Evolutionary conservation across 2,888 invertebrate species (phyloP).

Genomic region (Girardia tigrina): DNA sequence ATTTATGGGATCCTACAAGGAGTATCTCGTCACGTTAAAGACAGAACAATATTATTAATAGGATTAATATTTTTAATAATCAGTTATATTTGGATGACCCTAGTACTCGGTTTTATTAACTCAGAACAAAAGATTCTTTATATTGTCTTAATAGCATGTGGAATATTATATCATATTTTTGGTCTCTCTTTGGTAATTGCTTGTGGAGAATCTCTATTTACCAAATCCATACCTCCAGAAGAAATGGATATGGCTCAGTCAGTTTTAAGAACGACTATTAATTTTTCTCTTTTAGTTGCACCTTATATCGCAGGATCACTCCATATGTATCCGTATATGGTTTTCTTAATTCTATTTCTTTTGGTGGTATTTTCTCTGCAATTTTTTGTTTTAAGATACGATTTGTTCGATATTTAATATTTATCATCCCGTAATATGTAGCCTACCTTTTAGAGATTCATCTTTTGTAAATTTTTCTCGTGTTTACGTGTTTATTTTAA

Average conservation of each 20-base stretch:
- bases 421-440: no score
- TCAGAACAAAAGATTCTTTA: not conserved
- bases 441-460: no score
- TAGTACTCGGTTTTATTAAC: slow-evolving; percentile 28
- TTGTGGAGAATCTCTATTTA: slow-evolving; percentile 34
- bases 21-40: slow-evolving; percentile 30
- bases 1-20: slow-evolving; percentile 28
- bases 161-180: slow-evolving; percentile 27
- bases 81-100: slow-evolving; percentile 4
- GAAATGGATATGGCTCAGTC: slow-evolving; percentile 33
- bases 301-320: slow-evolving; percentile 32
- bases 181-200: slow-evolving; percentile 31
- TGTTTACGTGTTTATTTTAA: not conserved
- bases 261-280: slow-evolving; percentile 27
- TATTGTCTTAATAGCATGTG: slow-evolving; percentile 24
- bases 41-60: slow-evolving; percentile 27
- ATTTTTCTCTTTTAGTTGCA: slow-evolving; percentile 33
- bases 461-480: no score
- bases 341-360: slow-evolving; percentile 28
- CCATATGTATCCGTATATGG: slow-evolving; percentile 24
- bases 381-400: not conserved
- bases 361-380: not conserved
- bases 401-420: not conserved
- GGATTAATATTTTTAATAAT: slow-evolving; percentile 29
- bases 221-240: slow-evolving; percentile 28